Evolutionary conservation across 2,888 invertebrate species (phyloP).

Genomic region (Julus scandinavius): DNA sequence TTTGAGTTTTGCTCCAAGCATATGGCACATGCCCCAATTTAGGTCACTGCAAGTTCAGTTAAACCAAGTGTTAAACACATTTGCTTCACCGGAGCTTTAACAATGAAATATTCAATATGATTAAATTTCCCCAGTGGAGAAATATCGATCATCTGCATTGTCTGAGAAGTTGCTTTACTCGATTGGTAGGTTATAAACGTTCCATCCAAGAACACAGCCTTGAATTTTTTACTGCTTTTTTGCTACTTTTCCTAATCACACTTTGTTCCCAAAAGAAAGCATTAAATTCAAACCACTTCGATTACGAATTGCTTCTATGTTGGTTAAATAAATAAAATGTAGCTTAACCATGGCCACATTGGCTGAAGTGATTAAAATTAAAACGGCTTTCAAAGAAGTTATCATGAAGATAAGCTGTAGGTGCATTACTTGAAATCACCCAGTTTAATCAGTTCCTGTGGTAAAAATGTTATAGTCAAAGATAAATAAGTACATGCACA

Average conservation of each 20-base stretch:
- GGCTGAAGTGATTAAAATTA: too few species aligned
- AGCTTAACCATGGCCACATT: too few species aligned
- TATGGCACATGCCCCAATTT: background rate
- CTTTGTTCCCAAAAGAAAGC: background rate
- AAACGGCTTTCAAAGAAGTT: too few species aligned
- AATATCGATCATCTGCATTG: slow-evolving; percentile 8
- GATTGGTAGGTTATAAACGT: background rate
- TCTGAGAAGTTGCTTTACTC: background rate
- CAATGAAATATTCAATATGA: slow-evolving; percentile 18
- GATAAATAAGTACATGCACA: background rate
- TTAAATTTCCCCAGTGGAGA: background rate
- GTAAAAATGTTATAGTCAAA: background rate
- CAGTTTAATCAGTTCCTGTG: too few species aligned
- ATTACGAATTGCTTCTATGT: too few species aligned
- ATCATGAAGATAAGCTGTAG: too few species aligned
- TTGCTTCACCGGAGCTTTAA: background rate
- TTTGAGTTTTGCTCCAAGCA: background rate
- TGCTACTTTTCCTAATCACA: background rate
- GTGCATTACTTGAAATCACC: too few species aligned
- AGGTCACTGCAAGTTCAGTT: background rate
- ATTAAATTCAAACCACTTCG: too few species aligned
- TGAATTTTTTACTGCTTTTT: background rate
- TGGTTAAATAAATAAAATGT: too few species aligned
- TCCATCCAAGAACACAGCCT: background rate
- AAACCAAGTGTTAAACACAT: background rate